Evolutionary conservation across 2,888 invertebrate genomes (phyloP).

Genomic region (Zeuzera pyrina): DNA sequence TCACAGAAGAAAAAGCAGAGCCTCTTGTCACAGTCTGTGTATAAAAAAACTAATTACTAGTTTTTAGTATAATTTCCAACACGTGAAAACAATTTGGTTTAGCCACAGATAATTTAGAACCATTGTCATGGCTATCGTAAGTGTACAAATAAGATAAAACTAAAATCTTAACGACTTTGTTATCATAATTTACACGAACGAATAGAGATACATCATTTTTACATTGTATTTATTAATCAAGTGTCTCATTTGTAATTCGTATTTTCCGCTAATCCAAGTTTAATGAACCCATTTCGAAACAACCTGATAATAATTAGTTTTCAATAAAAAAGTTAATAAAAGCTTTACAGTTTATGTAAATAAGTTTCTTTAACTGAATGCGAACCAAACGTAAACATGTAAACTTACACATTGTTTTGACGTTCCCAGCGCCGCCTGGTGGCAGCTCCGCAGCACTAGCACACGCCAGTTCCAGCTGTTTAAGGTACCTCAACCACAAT

Average conservation of each 20-base stretch:
- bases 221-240: too few species aligned
- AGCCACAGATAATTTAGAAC: too few species aligned
- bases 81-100: too few species aligned
- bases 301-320: background rate
- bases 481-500: conserved; percentile 64
- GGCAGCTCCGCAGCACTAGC: conserved; percentile 36
- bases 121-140: conserved; percentile 44
- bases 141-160: conserved; percentile 54
- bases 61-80: too few species aligned
- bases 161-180: conserved; percentile 52
- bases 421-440: conserved; percentile 53
- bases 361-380: background rate
- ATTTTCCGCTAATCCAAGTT: too few species aligned
- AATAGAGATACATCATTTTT: too few species aligned
- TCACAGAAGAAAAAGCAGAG: too few species aligned
- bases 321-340: background rate
- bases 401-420: conserved; percentile 66
- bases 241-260: too few species aligned
- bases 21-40: too few species aligned
- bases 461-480: conserved; percentile 62
- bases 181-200: conserved; percentile 37
- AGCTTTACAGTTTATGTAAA: background rate
- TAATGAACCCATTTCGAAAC: background rate
- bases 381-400: conserved; percentile 14
- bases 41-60: too few species aligned